phyloP scores from a whole-genome alignment of 2,113 vertebrate species.

The Actenoides lindsayi region DNA sequence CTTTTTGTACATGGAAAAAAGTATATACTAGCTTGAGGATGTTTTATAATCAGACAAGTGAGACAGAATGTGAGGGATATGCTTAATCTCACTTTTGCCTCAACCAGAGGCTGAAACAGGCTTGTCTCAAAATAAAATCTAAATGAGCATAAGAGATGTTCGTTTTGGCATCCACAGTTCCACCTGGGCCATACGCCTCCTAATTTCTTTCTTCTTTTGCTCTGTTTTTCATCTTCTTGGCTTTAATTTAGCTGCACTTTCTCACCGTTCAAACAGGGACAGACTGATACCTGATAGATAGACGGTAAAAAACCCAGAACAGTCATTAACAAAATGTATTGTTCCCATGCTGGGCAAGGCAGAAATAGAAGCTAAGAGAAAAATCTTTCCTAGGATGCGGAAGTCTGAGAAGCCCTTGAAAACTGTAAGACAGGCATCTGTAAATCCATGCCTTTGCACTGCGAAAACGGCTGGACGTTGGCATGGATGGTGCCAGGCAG shows the following conservation, averaged over 20 bases:
- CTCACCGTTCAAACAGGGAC: neutral
- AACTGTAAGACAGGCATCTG: neutral
- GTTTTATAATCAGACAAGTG: neutral
- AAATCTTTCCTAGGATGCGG: neutral
- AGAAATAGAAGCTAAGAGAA: neutral
- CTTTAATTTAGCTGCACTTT: neutral
- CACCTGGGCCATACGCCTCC: neutral
- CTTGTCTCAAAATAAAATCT: too few species aligned
- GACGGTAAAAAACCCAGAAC: neutral
- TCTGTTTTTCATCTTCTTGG: neutral
- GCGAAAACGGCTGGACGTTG: rapidly evolving
- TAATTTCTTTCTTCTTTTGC: neutral
- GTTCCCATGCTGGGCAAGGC: neutral
- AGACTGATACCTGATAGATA: neutral
- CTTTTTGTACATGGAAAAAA: neutral
- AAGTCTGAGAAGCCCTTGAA: neutral
- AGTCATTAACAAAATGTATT: neutral
- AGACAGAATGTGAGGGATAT: neutral
- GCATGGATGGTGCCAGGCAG: neutral
- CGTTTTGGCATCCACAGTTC: neutral
- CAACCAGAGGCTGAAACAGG: neutral
- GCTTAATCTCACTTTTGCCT: neutral
- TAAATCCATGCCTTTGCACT: rapidly evolving
- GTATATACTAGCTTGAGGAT: neutral
- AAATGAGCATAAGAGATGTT: neutral